These are phyloP conservation scores for Poecile montanus DNA, from an alignment of 2,797 vertebrate genomes.

Conservation along the genomic window DNA sequence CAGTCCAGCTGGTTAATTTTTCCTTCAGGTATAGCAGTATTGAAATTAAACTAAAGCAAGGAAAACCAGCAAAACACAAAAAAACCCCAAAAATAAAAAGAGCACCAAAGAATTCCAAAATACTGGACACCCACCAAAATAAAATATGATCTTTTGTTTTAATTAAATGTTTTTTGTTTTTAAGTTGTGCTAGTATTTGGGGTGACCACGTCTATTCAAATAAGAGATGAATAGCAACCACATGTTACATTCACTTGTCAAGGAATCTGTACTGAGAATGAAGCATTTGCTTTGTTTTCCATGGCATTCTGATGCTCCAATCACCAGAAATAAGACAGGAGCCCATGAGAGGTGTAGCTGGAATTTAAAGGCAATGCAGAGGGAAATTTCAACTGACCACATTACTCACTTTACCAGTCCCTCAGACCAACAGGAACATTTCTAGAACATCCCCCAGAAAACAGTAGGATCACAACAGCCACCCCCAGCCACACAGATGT, in stretches of 20 bases:
- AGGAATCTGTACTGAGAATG: not conserved
- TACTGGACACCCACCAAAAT: not conserved
- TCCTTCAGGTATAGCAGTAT: not conserved
- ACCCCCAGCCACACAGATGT: fast-evolving
- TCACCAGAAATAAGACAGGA: not conserved
- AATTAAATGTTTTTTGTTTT: not conserved
- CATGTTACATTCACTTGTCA: not conserved
- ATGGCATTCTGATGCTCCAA: not conserved
- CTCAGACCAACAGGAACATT: not conserved
- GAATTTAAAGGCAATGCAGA: not conserved
- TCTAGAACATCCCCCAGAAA: not conserved
- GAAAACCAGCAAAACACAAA: not conserved
- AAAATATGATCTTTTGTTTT: not conserved
- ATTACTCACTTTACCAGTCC: not conserved
- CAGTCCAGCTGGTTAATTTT: not conserved
- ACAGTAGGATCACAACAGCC: not conserved
- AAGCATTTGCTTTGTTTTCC: not conserved
- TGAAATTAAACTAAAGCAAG: not conserved
- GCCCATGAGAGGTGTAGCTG: not conserved
- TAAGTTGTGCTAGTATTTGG: not conserved
- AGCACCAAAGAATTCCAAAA: not conserved
- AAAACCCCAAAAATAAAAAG: not conserved
- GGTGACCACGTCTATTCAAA: not conserved
- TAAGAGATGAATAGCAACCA: not conserved
- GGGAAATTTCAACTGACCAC: not conserved